These are phyloP conservation scores for Ceratotherium simum DNA, from an alignment of 2,113 vertebrate species.

Conservation along the genomic window DNA sequence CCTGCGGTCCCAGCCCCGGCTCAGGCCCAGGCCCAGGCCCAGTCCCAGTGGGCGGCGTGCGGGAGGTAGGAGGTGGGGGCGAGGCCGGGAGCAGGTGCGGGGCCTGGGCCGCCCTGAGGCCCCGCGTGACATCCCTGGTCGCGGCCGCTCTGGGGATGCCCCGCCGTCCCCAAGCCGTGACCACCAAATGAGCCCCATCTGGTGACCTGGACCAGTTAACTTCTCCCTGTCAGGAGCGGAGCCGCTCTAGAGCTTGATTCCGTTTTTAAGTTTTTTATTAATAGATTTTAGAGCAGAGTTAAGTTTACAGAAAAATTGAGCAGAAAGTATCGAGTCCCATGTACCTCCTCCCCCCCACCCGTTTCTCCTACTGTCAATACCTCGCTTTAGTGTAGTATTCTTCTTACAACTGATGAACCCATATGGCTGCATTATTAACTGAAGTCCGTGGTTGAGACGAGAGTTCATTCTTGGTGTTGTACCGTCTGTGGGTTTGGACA, in stretches of 20 bases:
- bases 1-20: too few species aligned
- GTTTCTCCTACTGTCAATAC: rapidly evolving
- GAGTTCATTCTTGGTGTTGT: rapidly evolving
- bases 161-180: background rate
- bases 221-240: rapidly evolving
- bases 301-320: background rate
- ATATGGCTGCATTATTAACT: rapidly evolving
- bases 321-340: rapidly evolving
- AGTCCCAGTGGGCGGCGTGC: too few species aligned
- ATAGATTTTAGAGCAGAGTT: background rate
- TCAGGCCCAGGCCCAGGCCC: too few species aligned
- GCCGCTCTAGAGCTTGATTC: background rate
- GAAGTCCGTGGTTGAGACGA: rapidly evolving
- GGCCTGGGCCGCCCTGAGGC: too few species aligned
- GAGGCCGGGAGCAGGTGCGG: background rate
- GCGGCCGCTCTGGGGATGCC: rapidly evolving
- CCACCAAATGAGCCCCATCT: background rate
- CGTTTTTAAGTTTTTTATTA: too few species aligned
- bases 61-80: too few species aligned
- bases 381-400: rapidly evolving
- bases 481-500: rapidly evolving
- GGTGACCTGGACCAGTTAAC: rapidly evolving
- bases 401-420: rapidly evolving
- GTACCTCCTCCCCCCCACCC: rapidly evolving
- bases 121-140: rapidly evolving